Evolutionary conservation across 2,888 invertebrate genomes (phyloP), one percentile per base, ranked within the genome.

Genomic region (Melangyna quadrimaculata): DNA sequence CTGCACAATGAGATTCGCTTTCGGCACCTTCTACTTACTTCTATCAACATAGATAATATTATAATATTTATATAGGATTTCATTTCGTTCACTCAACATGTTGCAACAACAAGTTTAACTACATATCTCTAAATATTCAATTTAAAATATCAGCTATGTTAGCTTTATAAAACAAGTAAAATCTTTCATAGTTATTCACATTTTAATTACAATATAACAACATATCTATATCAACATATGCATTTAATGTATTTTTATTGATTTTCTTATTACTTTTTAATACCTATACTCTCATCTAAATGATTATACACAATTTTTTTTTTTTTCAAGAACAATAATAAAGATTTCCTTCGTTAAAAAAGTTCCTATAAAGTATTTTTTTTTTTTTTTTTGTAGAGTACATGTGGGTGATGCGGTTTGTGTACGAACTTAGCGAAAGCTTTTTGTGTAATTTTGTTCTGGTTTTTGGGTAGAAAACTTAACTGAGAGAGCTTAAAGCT

Each of bases 1-100:
- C 67, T 71, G 83, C 83, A 84, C 75, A 61, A 65, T 65, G 35
- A 80, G 75, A 72, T 72, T 80, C 79, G 75, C 71, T 80, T 80
- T 40, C 45, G 69, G 80, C 84, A 75, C 80, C 14, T 27, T 51
- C 24, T 51, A 51, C 78, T 65, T 70, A 40, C 84, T 71, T 55
- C 75, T 77, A 80, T 61, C 79, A 80, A 75, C 80, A 70, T 22
- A n/a, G n/a, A n/a, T n/a, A n/a, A n/a, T n/a, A n/a, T n/a, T n/a
- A n/a, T n/a, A 19, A 6, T 27, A 27, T 51, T 51, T 51, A 19
- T 19, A 9, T 12, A 57, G 10, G 35, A 59, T 35, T 27, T 27
- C 10, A 22, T 32, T 51, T 55, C 17, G 10, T 12, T 14, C 53
- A 22, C 1, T 57, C n/a, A 63, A 40, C 57, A 27, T 32, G 24